Conservation (phyloP, 2,888 invertebrate genomes). For the Tipula unca region DNA sequence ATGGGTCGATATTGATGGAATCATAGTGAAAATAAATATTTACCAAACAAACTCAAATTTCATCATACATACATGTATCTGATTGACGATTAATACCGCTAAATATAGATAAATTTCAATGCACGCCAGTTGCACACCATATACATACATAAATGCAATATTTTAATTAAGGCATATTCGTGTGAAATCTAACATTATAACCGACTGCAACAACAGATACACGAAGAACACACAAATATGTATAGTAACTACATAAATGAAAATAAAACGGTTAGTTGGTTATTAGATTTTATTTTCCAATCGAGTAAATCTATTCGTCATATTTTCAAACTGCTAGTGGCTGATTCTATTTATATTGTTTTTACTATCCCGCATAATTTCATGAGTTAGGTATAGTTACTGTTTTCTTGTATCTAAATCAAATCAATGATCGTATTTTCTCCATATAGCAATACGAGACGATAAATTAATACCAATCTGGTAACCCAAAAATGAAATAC, state of each 20-base stretch:
- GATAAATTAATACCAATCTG: not conserved
- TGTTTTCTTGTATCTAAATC: not conserved
- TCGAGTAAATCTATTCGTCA: not conserved
- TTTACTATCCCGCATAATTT: not conserved
- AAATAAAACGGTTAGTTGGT: slow-evolving; percentile 14
- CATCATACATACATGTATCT: not conserved
- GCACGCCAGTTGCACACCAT: not conserved
- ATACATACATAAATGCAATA: not conserved
- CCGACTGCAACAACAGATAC: not conserved
- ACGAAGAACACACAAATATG: not conserved
- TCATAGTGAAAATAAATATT: no score
- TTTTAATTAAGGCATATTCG: not conserved
- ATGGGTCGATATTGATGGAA: no score
- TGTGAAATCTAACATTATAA: not conserved
- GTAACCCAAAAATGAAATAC: not conserved
- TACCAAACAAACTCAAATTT: not conserved
- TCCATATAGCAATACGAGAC: not conserved
- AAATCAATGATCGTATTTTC: not conserved
- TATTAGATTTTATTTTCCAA: slow-evolving; percentile 8
- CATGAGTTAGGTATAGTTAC: not conserved
- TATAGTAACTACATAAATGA: not conserved
- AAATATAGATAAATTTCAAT: not conserved
- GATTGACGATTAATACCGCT: not conserved
- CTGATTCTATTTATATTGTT: not conserved
- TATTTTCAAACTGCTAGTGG: not conserved